phyloP scores from a whole-genome alignment of 1,140 invertebrate species.

The Calycopis cecrops region DNA sequence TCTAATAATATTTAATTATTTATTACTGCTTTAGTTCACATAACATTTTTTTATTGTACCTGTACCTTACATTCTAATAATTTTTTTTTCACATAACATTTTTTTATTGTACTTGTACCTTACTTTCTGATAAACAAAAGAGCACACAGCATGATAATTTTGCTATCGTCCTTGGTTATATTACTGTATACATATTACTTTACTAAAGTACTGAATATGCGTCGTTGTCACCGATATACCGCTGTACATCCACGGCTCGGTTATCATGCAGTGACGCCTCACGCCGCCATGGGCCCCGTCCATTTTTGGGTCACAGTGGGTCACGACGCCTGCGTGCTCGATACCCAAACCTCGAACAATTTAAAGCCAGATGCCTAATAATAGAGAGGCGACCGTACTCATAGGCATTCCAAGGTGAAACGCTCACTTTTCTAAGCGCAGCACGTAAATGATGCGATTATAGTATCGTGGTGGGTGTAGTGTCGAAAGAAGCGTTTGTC shows the following conservation, averaged over 20 bases:
- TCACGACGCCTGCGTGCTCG: constrained; percentile 68
- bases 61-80: too few species aligned
- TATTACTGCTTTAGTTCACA: too few species aligned
- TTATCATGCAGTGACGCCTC: constrained; percentile 51
- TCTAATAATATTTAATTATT: too few species aligned
- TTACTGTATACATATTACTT: too few species aligned
- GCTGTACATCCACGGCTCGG: constrained; percentile 56
- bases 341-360: constrained; percentile 42
- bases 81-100: too few species aligned
- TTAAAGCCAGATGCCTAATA: constrained; percentile 54
- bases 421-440: constrained; percentile 69
- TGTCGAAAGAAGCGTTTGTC: constrained; percentile 59
- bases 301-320: constrained; percentile 70
- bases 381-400: constrained; percentile 59
- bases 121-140: too few species aligned
- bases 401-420: constrained; percentile 62
- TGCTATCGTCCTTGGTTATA: too few species aligned
- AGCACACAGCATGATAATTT: too few species aligned
- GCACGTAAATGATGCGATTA: constrained; percentile 65
- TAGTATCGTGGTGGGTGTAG: constrained; percentile 53
- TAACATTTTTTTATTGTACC: too few species aligned
- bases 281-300: constrained; percentile 49
- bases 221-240: constrained; percentile 19
- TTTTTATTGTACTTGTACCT: too few species aligned
- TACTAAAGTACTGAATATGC: too few species aligned